Evolutionary conservation across 2,888 invertebrate genomes (phyloP), one percentile per base, ranked within the genome.

Genomic region (Troides helena): DNA sequence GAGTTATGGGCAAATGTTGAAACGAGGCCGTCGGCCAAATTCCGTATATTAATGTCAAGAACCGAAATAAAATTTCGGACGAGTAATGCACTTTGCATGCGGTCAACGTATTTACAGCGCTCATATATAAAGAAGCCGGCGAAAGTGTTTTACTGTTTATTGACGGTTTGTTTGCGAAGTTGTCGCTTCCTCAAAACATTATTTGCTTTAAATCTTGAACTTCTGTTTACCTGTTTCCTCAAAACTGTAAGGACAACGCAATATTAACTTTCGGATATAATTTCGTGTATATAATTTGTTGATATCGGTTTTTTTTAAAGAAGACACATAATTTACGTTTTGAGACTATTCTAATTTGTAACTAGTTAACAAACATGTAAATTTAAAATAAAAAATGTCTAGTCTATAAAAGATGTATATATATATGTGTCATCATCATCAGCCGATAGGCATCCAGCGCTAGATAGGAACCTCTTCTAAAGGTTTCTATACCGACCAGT

Each of bases 51-150:
- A 84, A 82, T 81, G 81, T 76, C 76, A 70, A 80, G 81, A 77
- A 82, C 82, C 83, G 86, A 88, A 88, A 88, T 89, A 81, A 83
- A 76, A 83, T 85, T 85, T 87, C 80, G 82, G 80, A 81, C 81
- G 84, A 81, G 87, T 81, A 86, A 88, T 86, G 88, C 85, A 88
- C 87, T 88, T 86, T 83, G 73, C 73, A 69, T 70, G 80, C 80
- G 73, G 74, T 72, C 72, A 68, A 70, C 56, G 67, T 70, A 68
- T 68, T 67, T 69, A 65, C 67, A 67, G 69, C 65, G 46, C 57
- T 14, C 30, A 30, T 69, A 67, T 65, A 58, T 64, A 70, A 67
- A 57, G 70, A 60, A 60, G 67, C 62, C 1, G 30, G n/a, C 60
- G 67, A 70, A 64, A 62, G 70, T 67, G 56, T 59, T 70, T 67